Conservation (phyloP, 1,140 invertebrate species). For the Sinonovacula constricta region DNA sequence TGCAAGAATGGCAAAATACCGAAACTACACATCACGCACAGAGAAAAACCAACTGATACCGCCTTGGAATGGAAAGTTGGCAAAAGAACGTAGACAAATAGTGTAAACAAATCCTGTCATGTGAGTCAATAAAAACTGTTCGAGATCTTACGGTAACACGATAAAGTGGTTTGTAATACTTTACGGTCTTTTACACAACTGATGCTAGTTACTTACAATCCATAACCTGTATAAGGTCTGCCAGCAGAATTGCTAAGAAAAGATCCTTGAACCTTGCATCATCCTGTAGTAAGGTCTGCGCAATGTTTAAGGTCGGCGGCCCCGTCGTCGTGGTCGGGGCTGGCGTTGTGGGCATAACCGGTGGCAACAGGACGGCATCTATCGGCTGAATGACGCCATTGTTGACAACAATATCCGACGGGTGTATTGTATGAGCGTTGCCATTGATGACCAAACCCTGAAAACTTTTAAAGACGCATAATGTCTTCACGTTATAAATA, state of each 20-base stretch:
- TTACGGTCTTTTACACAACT: too few species aligned
- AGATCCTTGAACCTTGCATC: constrained; percentile 31
- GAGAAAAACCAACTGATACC: too few species aligned
- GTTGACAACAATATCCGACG: constrained; percentile 21
- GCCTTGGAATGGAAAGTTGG: too few species aligned
- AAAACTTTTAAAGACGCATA: not conserved
- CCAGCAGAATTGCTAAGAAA: constrained; percentile 14
- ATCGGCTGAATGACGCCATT: constrained; percentile 40
- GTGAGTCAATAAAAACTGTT: too few species aligned
- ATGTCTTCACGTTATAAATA: not conserved
- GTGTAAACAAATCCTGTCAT: too few species aligned
- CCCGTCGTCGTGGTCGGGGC: too few species aligned
- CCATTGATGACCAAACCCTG: constrained; percentile 1
- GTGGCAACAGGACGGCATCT: constrained; percentile 10
- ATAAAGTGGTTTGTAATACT: too few species aligned
- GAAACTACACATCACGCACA: too few species aligned
- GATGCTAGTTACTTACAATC: constrained; percentile 29
- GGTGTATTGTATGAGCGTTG: not conserved
- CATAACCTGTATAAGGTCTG: constrained; percentile 2
- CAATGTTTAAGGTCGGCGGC: not conserved
- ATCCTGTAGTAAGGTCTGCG: constrained; percentile 9
- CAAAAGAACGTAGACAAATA: too few species aligned
- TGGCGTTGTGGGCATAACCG: not conserved
- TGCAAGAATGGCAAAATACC: too few species aligned
- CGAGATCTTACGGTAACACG: too few species aligned